Base-by-base conservation (phyloP, 2,113 vertebrate species). In the Euleptes europaea region DNA sequence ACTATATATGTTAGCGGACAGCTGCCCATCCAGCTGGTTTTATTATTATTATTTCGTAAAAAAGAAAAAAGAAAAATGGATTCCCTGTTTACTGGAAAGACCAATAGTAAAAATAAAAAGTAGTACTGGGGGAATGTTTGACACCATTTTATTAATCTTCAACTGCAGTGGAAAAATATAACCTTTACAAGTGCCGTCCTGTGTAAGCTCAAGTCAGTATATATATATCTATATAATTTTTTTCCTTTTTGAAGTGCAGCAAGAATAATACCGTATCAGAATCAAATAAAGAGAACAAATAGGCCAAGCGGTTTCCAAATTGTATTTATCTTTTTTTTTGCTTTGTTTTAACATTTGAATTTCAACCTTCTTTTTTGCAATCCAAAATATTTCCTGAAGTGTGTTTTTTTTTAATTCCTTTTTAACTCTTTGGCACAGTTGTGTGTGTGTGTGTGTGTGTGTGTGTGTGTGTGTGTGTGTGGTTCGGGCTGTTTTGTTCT, bases 141-240 rank as follows among this genome's bases (percentile, higher is more conserved):
- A 98, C 95, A 98, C 96, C 94, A 95, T 96, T 98, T 98, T 98
- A 98, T 97, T 97, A 92, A 96, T 96, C 92, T 97, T 98, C 95
- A 96, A 97, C 96, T 97, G 97, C 96, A 98, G 97, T 99, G 98
- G 98, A 99, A 99, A 99, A 99, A 98, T 98, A 99, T 88, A 98
- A 98, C 97, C 97, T 98, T 96, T 97, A 98, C 97, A 98, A 98
- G 98, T 97, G 97, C 98, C 97, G 97, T 94, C 94, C 93, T 95
- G 95, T 96, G 92, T 94, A 93, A 95, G 92, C 91, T 95, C 91
- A 95, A 93, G 89, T 93, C 90, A 91, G 85, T 93, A 93, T 95
- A 91, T 91, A 88, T 95, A 89, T 91, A 63, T 94, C 26, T 63
- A 81, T 90, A 86, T 91, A 90, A 93, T 63, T 91, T 90, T 92